Evolutionary conservation across 2,888 invertebrate genomes (phyloP).

Genomic region (Hermaeophaga mercurialis): DNA sequence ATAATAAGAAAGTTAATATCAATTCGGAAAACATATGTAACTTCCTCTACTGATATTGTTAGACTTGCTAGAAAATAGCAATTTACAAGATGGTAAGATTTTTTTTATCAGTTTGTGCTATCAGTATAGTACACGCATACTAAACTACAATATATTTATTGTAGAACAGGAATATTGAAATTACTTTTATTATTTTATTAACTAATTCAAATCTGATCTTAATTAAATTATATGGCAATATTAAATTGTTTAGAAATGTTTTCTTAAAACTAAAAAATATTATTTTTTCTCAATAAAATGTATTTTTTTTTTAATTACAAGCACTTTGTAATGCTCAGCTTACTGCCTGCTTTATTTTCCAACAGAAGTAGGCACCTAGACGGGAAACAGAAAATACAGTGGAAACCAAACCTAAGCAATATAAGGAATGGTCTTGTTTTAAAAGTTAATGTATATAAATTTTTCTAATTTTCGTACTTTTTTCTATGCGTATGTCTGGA

Average conservation of each 20-base stretch:
- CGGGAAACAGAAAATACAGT: background rate
- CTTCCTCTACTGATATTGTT: background rate
- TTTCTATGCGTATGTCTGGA: no score
- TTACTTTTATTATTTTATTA: no score
- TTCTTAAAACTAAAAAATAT: no score
- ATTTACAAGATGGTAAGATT: background rate
- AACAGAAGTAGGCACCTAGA: slow-evolving; percentile 1
- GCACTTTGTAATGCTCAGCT: background rate
- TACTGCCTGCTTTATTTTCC: background rate
- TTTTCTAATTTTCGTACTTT: background rate
- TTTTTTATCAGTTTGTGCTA: background rate
- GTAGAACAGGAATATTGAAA: no score
- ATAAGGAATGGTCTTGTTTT: background rate
- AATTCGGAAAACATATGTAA: background rate
- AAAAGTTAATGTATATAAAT: background rate
- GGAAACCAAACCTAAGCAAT: background rate
- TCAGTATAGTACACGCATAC: no score
- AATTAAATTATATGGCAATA: no score
- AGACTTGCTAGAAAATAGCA: background rate
- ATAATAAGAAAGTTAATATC: background rate
- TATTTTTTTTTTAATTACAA: slow-evolving; percentile 4
- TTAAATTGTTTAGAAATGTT: no score
- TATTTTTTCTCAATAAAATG: background rate
- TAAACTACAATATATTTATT: no score
- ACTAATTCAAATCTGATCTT: no score